A percentile compares a stretch with the other conserved stretches of the same genome.
Evolutionary conservation across 2,113 vertebrate genomes (phyloP).

Genomic region (Nycticryphes semicollaris): DNA sequence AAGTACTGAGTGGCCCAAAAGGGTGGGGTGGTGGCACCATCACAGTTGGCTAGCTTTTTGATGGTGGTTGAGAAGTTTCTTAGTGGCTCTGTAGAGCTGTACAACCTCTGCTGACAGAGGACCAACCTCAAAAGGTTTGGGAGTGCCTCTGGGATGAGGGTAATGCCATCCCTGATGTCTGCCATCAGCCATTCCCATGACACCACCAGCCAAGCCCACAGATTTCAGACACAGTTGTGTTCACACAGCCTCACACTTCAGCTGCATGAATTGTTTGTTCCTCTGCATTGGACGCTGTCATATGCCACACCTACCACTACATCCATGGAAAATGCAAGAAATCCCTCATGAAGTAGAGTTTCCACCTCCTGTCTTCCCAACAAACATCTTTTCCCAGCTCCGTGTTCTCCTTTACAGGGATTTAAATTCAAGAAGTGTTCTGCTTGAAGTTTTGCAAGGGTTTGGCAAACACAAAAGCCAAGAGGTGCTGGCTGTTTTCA

Average conservation of each 20-base stretch:
- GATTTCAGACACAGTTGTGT: neutral
- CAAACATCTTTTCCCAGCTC: neutral
- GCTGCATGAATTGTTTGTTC: neutral
- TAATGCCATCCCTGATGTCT: neutral
- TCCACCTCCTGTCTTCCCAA: slow-evolving; percentile 1
- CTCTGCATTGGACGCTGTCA: neutral
- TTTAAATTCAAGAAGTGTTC: neutral
- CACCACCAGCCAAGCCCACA: neutral
- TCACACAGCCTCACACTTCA: neutral
- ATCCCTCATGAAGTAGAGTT: neutral
- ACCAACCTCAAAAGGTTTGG: neutral
- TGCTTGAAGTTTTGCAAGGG: slow-evolving; percentile 15
- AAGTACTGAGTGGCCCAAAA: neutral
- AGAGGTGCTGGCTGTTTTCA: slow-evolving; percentile 11
- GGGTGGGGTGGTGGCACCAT: neutral
- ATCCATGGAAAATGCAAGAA: neutral
- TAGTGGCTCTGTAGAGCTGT: neutral
- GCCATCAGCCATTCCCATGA: neutral
- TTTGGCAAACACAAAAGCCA: slow-evolving; percentile 28
- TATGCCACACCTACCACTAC: neutral
- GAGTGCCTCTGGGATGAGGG: neutral
- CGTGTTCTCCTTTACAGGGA: neutral
- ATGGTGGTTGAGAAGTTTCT: neutral
- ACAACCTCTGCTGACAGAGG: neutral
- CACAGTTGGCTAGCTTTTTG: neutral